These are phyloP conservation scores for Melanostoma scalare DNA, from an alignment of 2,888 invertebrate species.

Conservation along the genomic window DNA sequence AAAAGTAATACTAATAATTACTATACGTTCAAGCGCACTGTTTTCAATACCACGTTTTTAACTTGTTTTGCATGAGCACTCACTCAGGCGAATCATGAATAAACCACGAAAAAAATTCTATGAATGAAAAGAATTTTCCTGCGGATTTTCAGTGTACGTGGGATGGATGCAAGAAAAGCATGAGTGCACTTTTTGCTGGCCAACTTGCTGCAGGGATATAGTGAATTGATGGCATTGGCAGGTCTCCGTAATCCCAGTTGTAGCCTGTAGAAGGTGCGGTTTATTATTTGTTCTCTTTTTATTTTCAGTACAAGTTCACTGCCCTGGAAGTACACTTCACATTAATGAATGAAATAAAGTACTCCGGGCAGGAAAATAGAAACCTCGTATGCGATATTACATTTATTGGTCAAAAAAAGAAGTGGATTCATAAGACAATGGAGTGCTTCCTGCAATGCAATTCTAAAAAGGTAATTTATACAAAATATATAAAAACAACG, in stretches of 20 bases:
- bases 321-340: neutral
- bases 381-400: no score
- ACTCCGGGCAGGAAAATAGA: no score
- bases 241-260: neutral
- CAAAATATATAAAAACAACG: no score
- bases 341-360: neutral
- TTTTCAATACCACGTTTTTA: conserved; percentile 38
- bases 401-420: no score
- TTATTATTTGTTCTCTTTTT: conserved; percentile 19
- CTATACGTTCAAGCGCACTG: conserved; percentile 33
- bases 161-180: conserved; percentile 11
- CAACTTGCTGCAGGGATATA: neutral
- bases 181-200: conserved; percentile 29
- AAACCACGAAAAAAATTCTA: conserved; percentile 42
- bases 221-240: neutral
- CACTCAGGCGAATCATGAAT: conserved; percentile 43
- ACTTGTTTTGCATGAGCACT: conserved; percentile 20
- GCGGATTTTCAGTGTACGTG: conserved; percentile 25
- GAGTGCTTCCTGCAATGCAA: no score
- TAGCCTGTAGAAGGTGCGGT: conserved; percentile 3
- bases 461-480: no score
- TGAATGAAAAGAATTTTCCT: conserved; percentile 51
- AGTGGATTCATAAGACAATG: no score
- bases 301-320: conserved; percentile 4
- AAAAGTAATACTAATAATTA: neutral